A percentile compares a stretch with the other conserved stretches of the same genome.
Conservation (phyloP, 2,888 invertebrate species). For the Hyles lineata region DNA sequence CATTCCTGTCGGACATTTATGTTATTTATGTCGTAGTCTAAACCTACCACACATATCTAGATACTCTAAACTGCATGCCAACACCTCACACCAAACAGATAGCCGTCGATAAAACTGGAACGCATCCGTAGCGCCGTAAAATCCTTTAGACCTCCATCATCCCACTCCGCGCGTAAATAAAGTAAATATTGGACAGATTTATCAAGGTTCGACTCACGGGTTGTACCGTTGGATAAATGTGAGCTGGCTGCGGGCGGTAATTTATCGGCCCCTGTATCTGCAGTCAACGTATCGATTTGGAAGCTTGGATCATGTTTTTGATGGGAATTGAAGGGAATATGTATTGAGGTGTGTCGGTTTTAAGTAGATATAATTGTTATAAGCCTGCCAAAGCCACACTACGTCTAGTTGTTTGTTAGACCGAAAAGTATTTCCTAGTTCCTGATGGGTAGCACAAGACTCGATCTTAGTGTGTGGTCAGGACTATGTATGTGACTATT, state of each 20-base stretch:
- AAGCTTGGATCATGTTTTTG: constrained; percentile 12
- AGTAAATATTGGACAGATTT: constrained; percentile 30
- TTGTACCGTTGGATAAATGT: constrained; percentile 22
- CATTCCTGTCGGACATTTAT: too few species aligned
- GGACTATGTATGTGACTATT: too few species aligned
- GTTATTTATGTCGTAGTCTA: too few species aligned
- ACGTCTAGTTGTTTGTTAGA: too few species aligned
- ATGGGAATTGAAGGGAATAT: not conserved
- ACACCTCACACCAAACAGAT: too few species aligned
- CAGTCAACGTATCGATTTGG: not conserved
- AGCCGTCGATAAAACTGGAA: not conserved
- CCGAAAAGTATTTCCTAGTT: too few species aligned
- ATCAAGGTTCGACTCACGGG: constrained; percentile 27
- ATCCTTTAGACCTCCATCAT: constrained; percentile 20
- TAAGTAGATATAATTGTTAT: not conserved
- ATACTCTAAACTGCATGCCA: too few species aligned
- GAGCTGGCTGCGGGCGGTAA: constrained; percentile 24
- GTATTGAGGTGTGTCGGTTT: not conserved
- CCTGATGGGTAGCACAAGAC: too few species aligned
- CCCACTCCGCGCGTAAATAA: constrained; percentile 19
- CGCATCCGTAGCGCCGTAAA: not conserved
- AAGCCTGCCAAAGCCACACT: too few species aligned
- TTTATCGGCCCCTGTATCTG: constrained; percentile 20
- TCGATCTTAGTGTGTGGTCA: too few species aligned
- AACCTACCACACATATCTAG: too few species aligned